Conservation (phyloP, 2,113 vertebrate genomes). For the Seriola aureovittata region DNA sequence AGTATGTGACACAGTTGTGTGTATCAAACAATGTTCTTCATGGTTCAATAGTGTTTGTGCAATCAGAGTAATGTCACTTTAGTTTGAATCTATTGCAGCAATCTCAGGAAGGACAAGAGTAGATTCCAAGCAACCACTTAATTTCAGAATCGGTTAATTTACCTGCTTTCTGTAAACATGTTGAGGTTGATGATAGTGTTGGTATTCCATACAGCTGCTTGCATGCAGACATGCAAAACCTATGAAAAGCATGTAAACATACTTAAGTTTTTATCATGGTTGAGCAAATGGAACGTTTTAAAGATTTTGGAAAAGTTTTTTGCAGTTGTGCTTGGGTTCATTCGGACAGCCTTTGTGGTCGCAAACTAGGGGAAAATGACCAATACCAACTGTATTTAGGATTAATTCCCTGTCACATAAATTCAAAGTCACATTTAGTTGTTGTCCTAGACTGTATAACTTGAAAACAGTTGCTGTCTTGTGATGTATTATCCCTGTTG, state of each 20-base stretch:
- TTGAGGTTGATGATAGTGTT: not conserved
- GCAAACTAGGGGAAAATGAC: not conserved
- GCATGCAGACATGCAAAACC: not conserved
- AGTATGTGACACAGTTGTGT: not conserved
- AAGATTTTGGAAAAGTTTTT: not conserved
- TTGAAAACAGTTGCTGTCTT: not conserved
- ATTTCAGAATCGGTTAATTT: not conserved
- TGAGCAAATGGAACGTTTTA: not conserved
- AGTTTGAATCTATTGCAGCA: not conserved
- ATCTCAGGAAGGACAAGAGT: not conserved
- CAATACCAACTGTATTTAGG: not conserved
- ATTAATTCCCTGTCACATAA: not conserved
- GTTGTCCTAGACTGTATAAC: not conserved
- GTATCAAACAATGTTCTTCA: not conserved
- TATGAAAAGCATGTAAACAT: not conserved
- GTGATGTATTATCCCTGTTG: not conserved
- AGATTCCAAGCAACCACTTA: not conserved
- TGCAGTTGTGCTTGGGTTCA: not conserved
- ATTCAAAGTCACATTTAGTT: not conserved
- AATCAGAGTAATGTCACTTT: not conserved
- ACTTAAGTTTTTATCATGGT: not conserved
- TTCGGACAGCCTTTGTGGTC: not conserved
- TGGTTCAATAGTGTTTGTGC: conserved; percentile 8
- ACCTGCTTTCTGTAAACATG: no score
- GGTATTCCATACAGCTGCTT: not conserved